Base-by-base conservation (phyloP, 1,140 invertebrate genomes). In the Drosophila punjabiensis region DNA sequence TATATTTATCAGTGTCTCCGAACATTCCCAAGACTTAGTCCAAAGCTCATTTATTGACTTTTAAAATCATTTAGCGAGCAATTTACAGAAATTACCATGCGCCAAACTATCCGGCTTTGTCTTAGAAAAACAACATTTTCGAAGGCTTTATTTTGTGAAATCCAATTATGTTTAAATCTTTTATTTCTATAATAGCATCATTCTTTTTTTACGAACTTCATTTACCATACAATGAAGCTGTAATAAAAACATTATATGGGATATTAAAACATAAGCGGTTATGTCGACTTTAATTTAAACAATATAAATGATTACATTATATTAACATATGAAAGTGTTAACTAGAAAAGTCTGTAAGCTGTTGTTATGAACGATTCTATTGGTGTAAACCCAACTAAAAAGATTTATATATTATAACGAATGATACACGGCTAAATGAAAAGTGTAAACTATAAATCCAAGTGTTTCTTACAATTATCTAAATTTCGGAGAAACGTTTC, bases 111-210 rank as follows among this genome's bases (percentile, higher is more conserved):
- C 32, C 8, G 3, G 5, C 10, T 35, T 32, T 14, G 5, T 16
- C 18, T 7, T 32, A 71, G 14, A 47, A 33, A 71, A 71, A 71
- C 68, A 24, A 69, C 39, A n/a, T 39, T n/a, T 45, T 28, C 37
- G 5, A 37, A 16, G 24, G 10, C 16, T 47, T 68, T 68, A 47
- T 48, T 70, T 45, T 30, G 41, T 24, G 53, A 43, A 50, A 13
- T 71, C 30, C 48, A 35, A 69, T 47, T 68, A 45, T 20, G 24
- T 30, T 69, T 47, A 47, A 71, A 56, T 68, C 32, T 52, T 56
- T 68, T 68, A 68, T 68, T 68, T 32, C 39, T 71, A 68, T 33
- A 35, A 56, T 69, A 71, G 68, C 63, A 71, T 71, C 64, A 37
- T 56, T 37, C 11, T 18, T 32, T 37, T 24, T 39, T 35, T 10